Percentiles rank a stretch among this genome's conserved stretches.
phyloP scores from a whole-genome alignment of 2,113 vertebrate species.

The Bujurquina vittata region DNA sequence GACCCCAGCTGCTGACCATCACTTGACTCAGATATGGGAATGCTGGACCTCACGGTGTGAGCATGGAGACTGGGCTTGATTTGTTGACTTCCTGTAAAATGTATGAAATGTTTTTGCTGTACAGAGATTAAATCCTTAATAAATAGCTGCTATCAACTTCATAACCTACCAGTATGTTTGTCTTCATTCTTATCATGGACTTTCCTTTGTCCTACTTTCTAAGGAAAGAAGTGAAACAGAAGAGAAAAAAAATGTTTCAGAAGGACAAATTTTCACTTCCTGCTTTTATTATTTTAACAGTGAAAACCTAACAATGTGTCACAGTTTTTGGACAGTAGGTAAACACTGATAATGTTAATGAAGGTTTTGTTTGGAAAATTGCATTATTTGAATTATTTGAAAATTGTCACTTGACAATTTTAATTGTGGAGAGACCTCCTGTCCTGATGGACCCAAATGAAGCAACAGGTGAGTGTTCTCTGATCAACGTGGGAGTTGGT shows the following conservation, averaged over 20 bases:
- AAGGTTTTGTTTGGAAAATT: neutral
- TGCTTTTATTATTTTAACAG: too few relatives aligned
- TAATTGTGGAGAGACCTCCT: neutral
- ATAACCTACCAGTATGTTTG: neutral
- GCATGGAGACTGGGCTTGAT: rapidly evolving
- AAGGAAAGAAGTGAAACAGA: neutral
- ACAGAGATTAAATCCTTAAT: constrained; percentile 37
- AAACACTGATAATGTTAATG: neutral
- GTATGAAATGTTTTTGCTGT: constrained; percentile 47
- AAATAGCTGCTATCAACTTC: constrained; percentile 21
- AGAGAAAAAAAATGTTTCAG: too few relatives aligned
- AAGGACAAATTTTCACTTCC: too few relatives aligned
- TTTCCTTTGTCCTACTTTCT: neutral
- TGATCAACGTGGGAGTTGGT: neutral
- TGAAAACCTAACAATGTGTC: neutral
- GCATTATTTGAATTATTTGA: too few relatives aligned
- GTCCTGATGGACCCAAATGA: neutral
- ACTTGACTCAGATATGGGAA: neutral
- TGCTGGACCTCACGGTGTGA: neutral
- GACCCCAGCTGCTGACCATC: neutral
- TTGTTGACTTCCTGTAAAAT: neutral
- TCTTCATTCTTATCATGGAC: neutral
- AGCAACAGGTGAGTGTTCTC: neutral
- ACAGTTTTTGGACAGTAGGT: neutral
- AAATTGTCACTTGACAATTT: too few relatives aligned